Conservation (phyloP, 1,140 invertebrate genomes). For the Brachionus calyciflorus region DNA sequence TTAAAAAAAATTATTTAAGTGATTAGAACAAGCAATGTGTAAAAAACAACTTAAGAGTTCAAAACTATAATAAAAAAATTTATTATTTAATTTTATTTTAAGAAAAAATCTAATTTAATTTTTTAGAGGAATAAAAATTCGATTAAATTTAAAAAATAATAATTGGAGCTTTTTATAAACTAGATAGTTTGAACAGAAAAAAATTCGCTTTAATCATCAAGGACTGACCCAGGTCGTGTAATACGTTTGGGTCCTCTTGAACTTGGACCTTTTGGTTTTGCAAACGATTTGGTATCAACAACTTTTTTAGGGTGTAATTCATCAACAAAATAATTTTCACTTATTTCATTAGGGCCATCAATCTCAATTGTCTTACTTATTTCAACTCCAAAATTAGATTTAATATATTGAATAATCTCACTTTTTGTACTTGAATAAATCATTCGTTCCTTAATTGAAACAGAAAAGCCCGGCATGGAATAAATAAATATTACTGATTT, state of each 20-base stretch:
- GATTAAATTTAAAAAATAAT: too few species aligned
- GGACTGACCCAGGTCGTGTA: constrained; percentile 59
- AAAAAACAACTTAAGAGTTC: too few species aligned
- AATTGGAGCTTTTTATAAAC: too few species aligned
- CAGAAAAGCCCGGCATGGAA: constrained; percentile 90
- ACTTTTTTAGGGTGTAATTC: constrained; percentile 90
- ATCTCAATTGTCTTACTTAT: constrained; percentile 90
- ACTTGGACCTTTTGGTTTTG: constrained; percentile 88
- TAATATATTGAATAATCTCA: constrained; percentile 58
- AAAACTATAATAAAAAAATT: too few species aligned
- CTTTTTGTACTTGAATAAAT: constrained; percentile 92
- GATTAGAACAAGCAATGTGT: too few species aligned
- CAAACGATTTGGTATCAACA: constrained; percentile 67
- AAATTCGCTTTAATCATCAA: background rate
- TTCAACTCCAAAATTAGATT: constrained; percentile 67
- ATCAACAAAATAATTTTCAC: constrained; percentile 81
- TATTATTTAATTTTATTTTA: too few species aligned
- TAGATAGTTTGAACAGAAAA: too few species aligned
- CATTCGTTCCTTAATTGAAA: constrained; percentile 92
- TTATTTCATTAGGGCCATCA: constrained; percentile 80
- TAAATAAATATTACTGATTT: constrained; percentile 78
- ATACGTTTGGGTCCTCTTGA: constrained; percentile 83
- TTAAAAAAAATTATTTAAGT: too few species aligned
- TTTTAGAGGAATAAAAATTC: too few species aligned
- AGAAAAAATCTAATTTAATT: too few species aligned